phyloP scores from a whole-genome alignment of 37 sponge, comb jelly and placozoan species.

The Hexactinellida sp. region DNA sequence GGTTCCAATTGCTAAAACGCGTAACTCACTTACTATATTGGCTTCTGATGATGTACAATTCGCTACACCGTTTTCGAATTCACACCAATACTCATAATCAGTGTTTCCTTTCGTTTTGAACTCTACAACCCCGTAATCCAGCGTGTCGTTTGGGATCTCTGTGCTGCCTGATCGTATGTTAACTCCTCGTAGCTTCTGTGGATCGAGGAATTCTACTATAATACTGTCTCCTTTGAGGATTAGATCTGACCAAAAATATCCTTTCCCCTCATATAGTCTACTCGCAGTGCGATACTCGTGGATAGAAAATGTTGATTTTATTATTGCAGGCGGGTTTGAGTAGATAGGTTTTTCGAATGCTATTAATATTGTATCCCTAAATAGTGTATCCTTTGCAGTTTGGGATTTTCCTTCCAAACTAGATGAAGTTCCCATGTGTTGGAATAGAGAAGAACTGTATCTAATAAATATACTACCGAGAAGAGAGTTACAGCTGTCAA shows the following conservation, averaged over 20 bases:
- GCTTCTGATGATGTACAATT: neutral
- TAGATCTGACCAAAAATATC: neutral
- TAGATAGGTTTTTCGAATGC: neutral
- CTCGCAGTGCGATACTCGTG: neutral
- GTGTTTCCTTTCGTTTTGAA: neutral
- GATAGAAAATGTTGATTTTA: neutral
- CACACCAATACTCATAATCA: neutral
- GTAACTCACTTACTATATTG: neutral
- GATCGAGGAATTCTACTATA: neutral
- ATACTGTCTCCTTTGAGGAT: neutral
- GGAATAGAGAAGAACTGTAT: neutral
- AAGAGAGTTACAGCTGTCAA: neutral
- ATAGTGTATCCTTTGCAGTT: neutral
- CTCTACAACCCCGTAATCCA: neutral
- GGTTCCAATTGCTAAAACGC: neutral
- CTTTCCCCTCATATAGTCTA: neutral
- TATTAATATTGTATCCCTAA: neutral
- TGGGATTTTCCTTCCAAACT: neutral
- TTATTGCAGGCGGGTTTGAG: neutral
- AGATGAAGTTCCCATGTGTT: conserved; percentile 5
- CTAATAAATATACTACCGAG: neutral
- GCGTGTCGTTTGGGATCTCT: neutral
- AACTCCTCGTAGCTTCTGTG: neutral
- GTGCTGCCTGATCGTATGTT: neutral
- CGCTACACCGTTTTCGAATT: neutral